Conservation (phyloP, 2,113 vertebrate species). For the Takifugu flavidus region DNA sequence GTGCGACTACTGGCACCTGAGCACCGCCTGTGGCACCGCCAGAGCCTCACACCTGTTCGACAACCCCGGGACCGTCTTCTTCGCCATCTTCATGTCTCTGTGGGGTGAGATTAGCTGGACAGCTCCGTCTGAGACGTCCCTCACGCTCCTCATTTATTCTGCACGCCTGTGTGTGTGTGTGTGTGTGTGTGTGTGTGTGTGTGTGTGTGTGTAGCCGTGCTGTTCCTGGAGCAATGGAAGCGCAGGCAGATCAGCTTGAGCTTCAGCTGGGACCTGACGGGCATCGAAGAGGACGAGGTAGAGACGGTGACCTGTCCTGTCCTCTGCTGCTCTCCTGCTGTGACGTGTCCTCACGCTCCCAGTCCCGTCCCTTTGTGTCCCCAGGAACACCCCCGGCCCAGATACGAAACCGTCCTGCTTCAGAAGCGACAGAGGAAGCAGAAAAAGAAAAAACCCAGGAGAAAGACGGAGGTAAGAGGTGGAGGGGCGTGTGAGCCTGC, state of each 20-base stretch:
- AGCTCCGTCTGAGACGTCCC: too few species aligned
- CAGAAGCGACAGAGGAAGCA: constrained; percentile 84
- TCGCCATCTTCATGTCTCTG: constrained; percentile 96
- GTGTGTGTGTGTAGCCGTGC: constrained; percentile 77
- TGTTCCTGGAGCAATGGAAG: constrained; percentile 97
- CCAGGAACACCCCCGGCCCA: constrained; percentile 91
- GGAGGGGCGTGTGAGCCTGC: too few species aligned
- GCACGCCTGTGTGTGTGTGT: too few species aligned
- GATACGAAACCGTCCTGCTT: constrained; percentile 87
- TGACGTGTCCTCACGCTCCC: too few species aligned
- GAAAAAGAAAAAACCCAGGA: constrained; percentile 60
- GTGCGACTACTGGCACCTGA: constrained; percentile 95
- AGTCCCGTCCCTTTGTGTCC: constrained; percentile 1
- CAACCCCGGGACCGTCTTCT: constrained; percentile 95
- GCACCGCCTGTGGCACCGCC: constrained; percentile 88
- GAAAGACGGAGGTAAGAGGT: constrained; percentile 77
- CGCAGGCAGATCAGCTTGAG: constrained; percentile 90
- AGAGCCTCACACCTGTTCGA: constrained; percentile 95
- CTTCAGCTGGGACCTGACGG: constrained; percentile 96
- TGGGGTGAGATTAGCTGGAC: constrained; percentile 91
- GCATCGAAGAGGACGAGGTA: constrained; percentile 95
- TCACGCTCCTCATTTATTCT: too few species aligned
- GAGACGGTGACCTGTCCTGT: too few species aligned
- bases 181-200: neutral
- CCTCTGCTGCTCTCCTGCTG: too few species aligned